These are phyloP conservation scores for Chironomus tepperi DNA, from an alignment of 1,140 invertebrate genomes.

Conservation along the genomic window DNA sequence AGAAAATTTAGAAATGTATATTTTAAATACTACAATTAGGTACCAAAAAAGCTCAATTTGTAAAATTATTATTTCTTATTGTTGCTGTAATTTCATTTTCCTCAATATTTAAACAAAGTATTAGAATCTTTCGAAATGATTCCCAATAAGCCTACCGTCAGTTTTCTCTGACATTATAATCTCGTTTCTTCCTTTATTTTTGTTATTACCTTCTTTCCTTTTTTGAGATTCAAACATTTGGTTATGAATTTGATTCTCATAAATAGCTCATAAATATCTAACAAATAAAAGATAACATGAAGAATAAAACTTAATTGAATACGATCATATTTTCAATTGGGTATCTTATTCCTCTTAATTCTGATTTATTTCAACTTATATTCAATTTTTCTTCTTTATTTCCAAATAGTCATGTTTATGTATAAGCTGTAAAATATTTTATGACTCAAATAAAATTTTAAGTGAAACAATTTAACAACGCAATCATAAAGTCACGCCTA, in stretches of 20 bases:
- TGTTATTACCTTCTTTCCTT: background rate
- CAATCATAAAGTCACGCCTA: constrained; percentile 6
- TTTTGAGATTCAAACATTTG: background rate
- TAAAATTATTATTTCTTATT: too few species aligned
- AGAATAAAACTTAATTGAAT: background rate
- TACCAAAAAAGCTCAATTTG: too few species aligned
- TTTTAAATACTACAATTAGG: too few species aligned
- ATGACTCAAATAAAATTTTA: background rate
- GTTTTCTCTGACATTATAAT: background rate
- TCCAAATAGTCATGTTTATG: too few species aligned
- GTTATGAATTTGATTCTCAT: background rate
- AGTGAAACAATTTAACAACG: background rate
- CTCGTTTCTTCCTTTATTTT: background rate
- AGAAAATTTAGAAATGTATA: too few species aligned
- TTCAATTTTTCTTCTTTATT: too few species aligned
- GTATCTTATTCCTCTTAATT: too few species aligned
- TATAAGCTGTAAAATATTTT: too few species aligned
- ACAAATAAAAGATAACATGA: background rate
- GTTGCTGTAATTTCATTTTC: too few species aligned
- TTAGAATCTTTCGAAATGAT: too few species aligned
- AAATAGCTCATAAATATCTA: background rate
- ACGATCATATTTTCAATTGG: background rate
- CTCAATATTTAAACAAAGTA: too few species aligned
- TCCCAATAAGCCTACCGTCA: background rate
- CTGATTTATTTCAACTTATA: too few species aligned